Evolutionary conservation across 2,797 vertebrate genomes (phyloP).

Genomic region (Liasis olivaceus): DNA sequence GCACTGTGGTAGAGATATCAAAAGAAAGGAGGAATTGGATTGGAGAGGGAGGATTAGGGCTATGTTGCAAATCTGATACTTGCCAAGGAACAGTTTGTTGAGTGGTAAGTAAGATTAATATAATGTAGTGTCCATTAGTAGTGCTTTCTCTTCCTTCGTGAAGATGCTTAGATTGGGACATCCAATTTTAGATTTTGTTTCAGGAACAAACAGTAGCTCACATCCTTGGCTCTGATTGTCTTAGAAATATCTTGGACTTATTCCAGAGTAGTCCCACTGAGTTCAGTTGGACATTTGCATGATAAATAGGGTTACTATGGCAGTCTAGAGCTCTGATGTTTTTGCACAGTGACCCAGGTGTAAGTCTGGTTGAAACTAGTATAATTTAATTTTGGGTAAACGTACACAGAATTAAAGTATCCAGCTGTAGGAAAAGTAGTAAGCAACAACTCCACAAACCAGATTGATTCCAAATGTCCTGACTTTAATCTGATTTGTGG

Average conservation of each 20-base stretch:
- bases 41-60: background rate
- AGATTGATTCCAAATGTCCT: background rate
- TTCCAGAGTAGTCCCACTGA: background rate
- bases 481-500: background rate
- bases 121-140: background rate
- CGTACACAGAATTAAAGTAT: background rate
- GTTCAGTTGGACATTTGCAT: background rate
- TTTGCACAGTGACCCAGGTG: background rate
- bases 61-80: background rate
- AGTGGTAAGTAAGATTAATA: background rate
- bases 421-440: background rate
- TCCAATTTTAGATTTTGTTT: background rate
- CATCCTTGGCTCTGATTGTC: background rate
- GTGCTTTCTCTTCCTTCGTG: background rate
- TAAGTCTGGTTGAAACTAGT: background rate
- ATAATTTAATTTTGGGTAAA: background rate
- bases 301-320: background rate
- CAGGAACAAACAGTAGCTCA: background rate
- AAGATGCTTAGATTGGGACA: background rate
- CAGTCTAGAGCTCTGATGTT: background rate
- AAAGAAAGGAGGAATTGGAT: background rate
- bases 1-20: background rate
- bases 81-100: background rate
- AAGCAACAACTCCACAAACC: background rate
- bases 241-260: background rate